These are phyloP conservation scores for Podarcis lilfordi DNA, from an alignment of 2,797 vertebrate species.

Conservation along the genomic window DNA sequence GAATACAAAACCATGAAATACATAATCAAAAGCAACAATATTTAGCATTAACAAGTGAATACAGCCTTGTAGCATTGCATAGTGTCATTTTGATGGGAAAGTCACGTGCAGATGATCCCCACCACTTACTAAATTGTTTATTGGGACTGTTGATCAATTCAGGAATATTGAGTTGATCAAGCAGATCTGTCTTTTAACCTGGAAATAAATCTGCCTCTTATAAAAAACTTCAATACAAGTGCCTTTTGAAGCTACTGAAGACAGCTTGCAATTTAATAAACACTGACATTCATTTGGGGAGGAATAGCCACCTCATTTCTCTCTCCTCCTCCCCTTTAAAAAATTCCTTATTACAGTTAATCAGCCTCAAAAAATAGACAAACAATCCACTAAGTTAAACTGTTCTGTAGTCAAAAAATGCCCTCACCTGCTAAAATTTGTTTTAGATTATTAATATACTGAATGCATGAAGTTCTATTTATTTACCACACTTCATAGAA, in stretches of 20 bases:
- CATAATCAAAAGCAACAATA: no score
- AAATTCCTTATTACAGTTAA: no score
- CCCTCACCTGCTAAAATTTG: no score
- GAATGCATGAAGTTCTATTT: no score
- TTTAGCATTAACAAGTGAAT: not conserved
- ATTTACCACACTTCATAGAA: no score
- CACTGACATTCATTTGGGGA: not conserved
- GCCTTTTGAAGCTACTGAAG: not conserved
- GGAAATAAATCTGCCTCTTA: not conserved
- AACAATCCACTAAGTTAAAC: no score
- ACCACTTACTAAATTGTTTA: not conserved
- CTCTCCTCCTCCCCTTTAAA: no score
- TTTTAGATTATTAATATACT: no score
- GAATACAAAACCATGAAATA: no score
- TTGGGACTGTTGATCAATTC: not conserved
- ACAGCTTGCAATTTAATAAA: not conserved
- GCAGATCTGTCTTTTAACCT: not conserved
- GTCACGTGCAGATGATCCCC: not conserved
- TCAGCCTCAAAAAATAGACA: no score
- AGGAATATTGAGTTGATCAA: not conserved
- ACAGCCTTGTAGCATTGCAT: not conserved
- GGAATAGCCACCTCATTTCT: not conserved
- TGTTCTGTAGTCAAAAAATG: no score
- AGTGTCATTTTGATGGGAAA: not conserved
- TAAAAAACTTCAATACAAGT: not conserved